Base-by-base conservation (phyloP, 2,888 invertebrate genomes). In the Ophioninae sp. region DNA sequence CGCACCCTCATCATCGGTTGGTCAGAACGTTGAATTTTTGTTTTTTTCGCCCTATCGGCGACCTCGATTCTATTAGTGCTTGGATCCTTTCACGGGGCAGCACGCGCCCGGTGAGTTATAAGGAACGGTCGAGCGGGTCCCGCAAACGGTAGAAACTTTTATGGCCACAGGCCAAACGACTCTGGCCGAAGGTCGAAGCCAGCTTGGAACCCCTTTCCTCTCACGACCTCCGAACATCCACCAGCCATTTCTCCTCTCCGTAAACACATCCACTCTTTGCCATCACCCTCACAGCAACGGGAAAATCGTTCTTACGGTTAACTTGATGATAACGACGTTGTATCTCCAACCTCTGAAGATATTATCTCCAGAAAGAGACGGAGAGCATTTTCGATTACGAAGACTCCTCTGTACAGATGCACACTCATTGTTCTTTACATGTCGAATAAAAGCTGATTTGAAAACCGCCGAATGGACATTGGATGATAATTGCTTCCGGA, bases 151-250 rank as follows among this genome's bases (percentile, higher is more conserved):
- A 68, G 64, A 81, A 81, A 81, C 77, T 77, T 81, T 81, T 81
- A 81, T 81, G 81, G 81, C 81, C 77, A 62, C 81, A 56, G 68
- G 77, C 81, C 81, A 81, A 77, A 81, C 81, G 72, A 81, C 81
- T 76, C 68, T 41, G 68, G 62, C 39, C 72, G 65, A 77, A 81
- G 81, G 77, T 81, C 81, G 72, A 77, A 77, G 67, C 61, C 17
- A 44, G 56, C 57, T 62, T n/a, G n/a, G n/a, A n/a, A 30, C 65
- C 69, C 30, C 67, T 61, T 44, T 20, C 65, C 61, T 62, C 44
- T 44, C 41, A 39, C 57, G 30, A 10, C 64, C 23, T 56, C 23
- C 69, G 50, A 75, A 59, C 73, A 23, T 57, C 50, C 59, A 44
- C 23, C 57, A 76, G 59, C 64, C 78, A 64, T 64, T 70, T 72